Evolutionary conservation across 30 jellyfish, hydroid and myxozoan species (phyloP).

Genomic region (Cassiopea xamachana): DNA sequence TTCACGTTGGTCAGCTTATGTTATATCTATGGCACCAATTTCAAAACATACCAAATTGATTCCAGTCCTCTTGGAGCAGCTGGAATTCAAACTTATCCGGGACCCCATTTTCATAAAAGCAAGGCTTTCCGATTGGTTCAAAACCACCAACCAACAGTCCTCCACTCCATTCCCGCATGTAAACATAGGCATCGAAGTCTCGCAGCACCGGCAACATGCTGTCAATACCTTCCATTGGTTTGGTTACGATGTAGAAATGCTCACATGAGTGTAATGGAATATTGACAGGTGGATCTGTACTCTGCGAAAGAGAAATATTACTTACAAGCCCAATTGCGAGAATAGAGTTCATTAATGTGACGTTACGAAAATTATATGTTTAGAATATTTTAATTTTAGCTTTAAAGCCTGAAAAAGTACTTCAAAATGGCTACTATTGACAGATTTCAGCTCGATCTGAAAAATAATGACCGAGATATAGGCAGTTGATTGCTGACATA

Average conservation of each 20-base stretch:
- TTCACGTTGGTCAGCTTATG: too few species aligned
- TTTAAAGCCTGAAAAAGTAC: too few species aligned
- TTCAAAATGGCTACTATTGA: too few species aligned
- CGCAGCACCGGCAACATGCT: conserved; percentile 93
- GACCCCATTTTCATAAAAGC: conserved; percentile 82
- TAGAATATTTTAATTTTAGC: too few species aligned
- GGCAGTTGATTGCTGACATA: too few species aligned
- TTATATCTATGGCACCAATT: neutral
- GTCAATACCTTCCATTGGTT: conserved; percentile 87
- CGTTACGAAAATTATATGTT: too few species aligned
- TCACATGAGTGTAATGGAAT: conserved; percentile 95
- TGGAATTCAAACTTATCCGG: conserved; percentile 92
- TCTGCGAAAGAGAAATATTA: conserved; percentile 21
- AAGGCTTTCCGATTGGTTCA: conserved; percentile 84
- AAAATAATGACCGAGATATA: too few species aligned
- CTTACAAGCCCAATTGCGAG: neutral
- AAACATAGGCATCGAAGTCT: conserved; percentile 82
- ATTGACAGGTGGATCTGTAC: conserved; percentile 67
- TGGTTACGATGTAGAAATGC: conserved; percentile 96
- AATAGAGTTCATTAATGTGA: neutral
- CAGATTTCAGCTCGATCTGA: too few species aligned
- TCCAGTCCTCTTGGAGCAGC: conserved; percentile 92
- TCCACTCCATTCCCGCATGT: conserved; percentile 98
- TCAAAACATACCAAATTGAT: conserved; percentile 82
- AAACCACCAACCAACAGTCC: conserved; percentile 96